Base-by-base conservation (phyloP, 2,888 invertebrate genomes). In the Petrophora chlorosata region DNA sequence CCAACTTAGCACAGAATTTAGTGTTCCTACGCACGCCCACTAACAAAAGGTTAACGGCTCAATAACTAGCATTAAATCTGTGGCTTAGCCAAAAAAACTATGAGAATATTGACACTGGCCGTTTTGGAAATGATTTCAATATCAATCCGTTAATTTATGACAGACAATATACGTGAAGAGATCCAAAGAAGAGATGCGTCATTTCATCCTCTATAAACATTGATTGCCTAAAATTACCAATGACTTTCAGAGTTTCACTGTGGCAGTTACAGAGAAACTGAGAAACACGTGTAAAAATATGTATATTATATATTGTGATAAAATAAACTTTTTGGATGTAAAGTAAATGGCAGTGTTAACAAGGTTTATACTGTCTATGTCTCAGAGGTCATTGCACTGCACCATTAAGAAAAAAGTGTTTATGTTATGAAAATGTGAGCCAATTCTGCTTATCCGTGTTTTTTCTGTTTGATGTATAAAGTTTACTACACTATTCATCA, bases 11-110 rank as follows among this genome's bases (percentile, higher is more conserved):
- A 67, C 23, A 9, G 35, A 32, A 70, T 63, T 72, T 65, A 73
- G 72, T 56, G 70, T 72, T 70, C 78, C 77, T 77, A 78, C 79
- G 73, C 53, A 45, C 76, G 71, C 79, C 77, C 71, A 79, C 79
- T 14, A 19, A 1, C 4, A 17, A 63, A n/a, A 65, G 79, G 79
- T 78, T 61, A 79, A 75, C 35, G 49, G 34, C n/a, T n/a, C n/a
- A n/a, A n/a, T n/a, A n/a, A n/a, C n/a, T n/a, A n/a, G n/a, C n/a
- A n/a, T n/a, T n/a, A n/a, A n/a, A n/a, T n/a, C n/a, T n/a, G n/a
- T n/a, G n/a, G n/a, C 49, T 23, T 40, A 5, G 15, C 23, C 25
- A 32, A 39, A 49, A 28, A 53, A 63, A 56, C 54, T 60, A 61
- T 63, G 59, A 57, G 67, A 63, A 54, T 67, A 53, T 65, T 69